A percentile compares a stretch with the other conserved stretches of the same genome.
These are phyloP conservation scores for Otis tarda DNA, from an alignment of 2,113 vertebrate genomes.

Conservation along the genomic window DNA sequence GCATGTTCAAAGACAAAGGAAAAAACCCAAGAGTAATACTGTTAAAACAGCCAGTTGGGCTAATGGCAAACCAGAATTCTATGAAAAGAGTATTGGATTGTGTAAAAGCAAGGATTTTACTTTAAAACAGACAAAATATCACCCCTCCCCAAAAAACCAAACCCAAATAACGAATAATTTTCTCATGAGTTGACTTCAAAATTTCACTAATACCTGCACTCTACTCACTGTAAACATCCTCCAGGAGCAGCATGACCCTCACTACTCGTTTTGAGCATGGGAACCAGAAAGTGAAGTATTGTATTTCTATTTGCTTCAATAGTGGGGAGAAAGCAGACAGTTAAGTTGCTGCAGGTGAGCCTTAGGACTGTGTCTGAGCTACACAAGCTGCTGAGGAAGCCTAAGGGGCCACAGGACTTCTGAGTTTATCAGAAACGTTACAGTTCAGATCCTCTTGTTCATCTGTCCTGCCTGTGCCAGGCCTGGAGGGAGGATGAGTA, in stretches of 20 bases:
- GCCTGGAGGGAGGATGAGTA: neutral
- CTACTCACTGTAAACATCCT: neutral
- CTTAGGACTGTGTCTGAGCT: neutral
- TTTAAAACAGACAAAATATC: neutral
- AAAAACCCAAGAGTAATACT: neutral
- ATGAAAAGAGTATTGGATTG: neutral
- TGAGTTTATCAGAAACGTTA: neutral
- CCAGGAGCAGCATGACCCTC: neutral
- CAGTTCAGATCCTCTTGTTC: neutral
- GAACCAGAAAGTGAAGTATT: neutral
- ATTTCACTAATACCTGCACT: neutral
- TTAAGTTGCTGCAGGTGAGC: neutral
- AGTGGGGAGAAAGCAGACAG: neutral
- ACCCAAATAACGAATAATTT: neutral
- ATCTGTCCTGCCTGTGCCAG: neutral
- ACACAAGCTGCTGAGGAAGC: neutral
- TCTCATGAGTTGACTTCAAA: neutral
- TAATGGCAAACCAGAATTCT: neutral
- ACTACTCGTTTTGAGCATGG: neutral
- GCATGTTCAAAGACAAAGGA: neutral
- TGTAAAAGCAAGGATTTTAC: neutral
- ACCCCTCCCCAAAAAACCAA: neutral
- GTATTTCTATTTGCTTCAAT: neutral
- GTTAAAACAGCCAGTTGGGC: neutral
- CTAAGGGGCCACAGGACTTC: rapidly evolving